Base-by-base conservation (phyloP, 2,113 vertebrate species). In the Equus przewalskii region DNA sequence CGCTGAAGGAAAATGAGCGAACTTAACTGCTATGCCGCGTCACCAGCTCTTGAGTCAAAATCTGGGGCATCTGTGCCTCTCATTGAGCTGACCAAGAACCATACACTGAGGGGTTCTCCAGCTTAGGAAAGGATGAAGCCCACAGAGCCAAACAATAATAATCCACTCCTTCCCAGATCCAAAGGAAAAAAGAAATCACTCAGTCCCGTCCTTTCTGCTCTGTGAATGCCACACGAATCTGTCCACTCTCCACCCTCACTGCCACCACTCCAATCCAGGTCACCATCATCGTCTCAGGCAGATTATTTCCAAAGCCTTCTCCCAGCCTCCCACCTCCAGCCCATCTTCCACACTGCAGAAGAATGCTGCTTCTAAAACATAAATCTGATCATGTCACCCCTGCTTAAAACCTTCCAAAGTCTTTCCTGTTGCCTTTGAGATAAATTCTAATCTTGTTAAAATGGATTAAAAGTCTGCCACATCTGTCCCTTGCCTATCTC, bases 371-470 rank as follows among this genome's bases (percentile, higher is more conserved):
- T 88, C 84, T 58, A 33, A 95, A 86, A 82, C 44, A 65, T 30
- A 95, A 84, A 86, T 93, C 93, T 75, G 54, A 89, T 89, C 3
- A 0, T 64, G 73, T 96, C 67, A 7, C 49, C 30, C 26, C 26
- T 62, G n/a, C 80, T 91, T 92, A 36, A 94, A 82, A 51, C 46
- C 91, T 26, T 91, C 72, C 56, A 58, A 86, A 89, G 67, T 51
- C n/a, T 96, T 93, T 93, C 69, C 85, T 69, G n/a, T 58, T 81
- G 60, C 84, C 69, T 95, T 85, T 70, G 79, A 79, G 56, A 96
- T 93, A 60, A 94, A 96, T 44, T 91, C 49, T 82, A 94, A 94
- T 76, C 73, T 75, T 86, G 82, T 89, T 91, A 91, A 87, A 95
- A 82, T 95, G 79, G 64, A 95, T 90, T 90, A 65, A 33, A 95